Percentiles rank a stretch among this genome's conserved stretches.
phyloP scores from a whole-genome alignment of 1,140 invertebrate species.

The Holotrichia oblita region DNA sequence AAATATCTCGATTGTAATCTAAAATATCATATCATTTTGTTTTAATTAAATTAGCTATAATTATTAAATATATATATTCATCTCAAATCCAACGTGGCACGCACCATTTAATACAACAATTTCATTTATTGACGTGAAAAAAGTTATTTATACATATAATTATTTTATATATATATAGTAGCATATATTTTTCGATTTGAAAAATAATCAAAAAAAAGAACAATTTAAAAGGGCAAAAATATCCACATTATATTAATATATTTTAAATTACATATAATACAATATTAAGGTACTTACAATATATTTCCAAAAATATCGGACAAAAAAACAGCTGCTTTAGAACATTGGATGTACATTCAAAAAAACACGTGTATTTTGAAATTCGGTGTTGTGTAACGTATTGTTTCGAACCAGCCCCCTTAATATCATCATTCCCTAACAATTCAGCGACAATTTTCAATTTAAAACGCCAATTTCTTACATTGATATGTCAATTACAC shows the following conservation, averaged over 20 bases:
- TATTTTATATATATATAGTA: background rate
- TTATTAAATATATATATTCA: conserved; percentile 1
- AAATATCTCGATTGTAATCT: background rate
- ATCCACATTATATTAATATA: background rate
- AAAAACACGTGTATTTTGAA: too few relatives aligned
- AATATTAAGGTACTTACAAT: conserved; percentile 4
- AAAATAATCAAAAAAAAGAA: background rate
- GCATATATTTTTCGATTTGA: background rate
- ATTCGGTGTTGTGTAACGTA: too few relatives aligned
- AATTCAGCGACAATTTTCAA: too few relatives aligned
- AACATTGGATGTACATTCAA: too few relatives aligned
- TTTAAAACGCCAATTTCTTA: background rate
- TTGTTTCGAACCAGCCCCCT: too few relatives aligned
- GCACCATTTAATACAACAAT: conserved; percentile 3
- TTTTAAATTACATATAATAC: background rate
- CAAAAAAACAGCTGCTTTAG: too few relatives aligned
- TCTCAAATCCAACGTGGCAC: conserved; percentile 10
- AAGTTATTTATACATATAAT: conserved; percentile 9
- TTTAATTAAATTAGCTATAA: background rate
- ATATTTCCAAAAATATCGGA: background rate
- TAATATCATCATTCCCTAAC: too few relatives aligned
- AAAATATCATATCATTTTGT: background rate
- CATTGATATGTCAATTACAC: background rate
- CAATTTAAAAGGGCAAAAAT: background rate
- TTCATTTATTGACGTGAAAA: conserved; percentile 15